These are phyloP conservation scores for Cenopis cana DNA, from an alignment of 2,888 invertebrate genomes.

Conservation along the genomic window DNA sequence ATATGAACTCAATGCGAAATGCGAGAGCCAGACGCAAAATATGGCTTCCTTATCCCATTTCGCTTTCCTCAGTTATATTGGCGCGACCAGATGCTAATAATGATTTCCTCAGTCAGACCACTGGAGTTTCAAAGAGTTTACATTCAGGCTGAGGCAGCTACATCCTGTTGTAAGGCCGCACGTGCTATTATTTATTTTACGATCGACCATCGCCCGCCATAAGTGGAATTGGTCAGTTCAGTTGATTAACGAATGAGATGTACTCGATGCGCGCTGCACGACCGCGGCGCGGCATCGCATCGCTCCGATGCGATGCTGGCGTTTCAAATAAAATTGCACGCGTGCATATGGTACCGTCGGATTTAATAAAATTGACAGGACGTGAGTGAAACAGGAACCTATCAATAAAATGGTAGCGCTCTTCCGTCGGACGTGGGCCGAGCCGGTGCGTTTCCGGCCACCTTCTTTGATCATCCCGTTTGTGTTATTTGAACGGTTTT, in stretches of 20 bases:
- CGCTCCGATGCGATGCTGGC: constrained; percentile 3
- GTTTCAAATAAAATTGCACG: constrained; percentile 31
- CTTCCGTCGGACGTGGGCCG: constrained; percentile 73
- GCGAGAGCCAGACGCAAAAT: constrained; percentile 59
- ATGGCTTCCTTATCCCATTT: constrained; percentile 68
- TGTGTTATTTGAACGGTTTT: constrained; percentile 61
- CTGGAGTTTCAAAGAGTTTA: constrained; percentile 61
- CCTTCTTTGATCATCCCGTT: constrained; percentile 74
- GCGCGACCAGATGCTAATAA: constrained; percentile 69
- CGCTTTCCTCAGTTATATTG: constrained; percentile 65
- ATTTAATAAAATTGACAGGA: constrained; percentile 71
- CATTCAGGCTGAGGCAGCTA: constrained; percentile 64
- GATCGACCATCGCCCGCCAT: constrained; percentile 51
- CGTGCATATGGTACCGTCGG: constrained; percentile 37
- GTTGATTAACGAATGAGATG: constrained; percentile 49
- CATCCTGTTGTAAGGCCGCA: constrained; percentile 71
- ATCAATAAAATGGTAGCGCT: constrained; percentile 80
- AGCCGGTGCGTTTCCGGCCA: constrained; percentile 72
- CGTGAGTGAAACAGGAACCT: constrained; percentile 79
- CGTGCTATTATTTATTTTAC: constrained; percentile 71
- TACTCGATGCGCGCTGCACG: constrained; percentile 6
- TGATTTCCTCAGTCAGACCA: constrained; percentile 67
- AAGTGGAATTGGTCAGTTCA: constrained; percentile 48
- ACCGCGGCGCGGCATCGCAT: not conserved
- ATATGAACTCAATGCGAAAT: constrained; percentile 55